Percentiles rank a stretch among this genome's conserved stretches.
Evolutionary conservation across 1,140 invertebrate genomes (phyloP).

Genomic region (Drosophila setifemur): DNA sequence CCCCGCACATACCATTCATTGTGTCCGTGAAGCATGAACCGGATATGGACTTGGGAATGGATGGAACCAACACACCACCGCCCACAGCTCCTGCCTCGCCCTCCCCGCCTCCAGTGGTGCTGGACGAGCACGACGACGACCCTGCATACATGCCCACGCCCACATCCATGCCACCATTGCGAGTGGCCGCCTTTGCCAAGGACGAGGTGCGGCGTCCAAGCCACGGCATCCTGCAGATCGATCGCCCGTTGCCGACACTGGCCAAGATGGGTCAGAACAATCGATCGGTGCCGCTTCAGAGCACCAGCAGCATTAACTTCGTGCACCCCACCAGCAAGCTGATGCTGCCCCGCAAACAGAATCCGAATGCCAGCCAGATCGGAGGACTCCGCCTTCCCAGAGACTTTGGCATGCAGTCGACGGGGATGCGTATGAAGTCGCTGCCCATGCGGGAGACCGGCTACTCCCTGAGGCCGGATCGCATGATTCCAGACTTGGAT

Average conservation of each 20-base stretch:
- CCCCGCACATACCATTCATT: constrained; percentile 52
- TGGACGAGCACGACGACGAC: constrained; percentile 3
- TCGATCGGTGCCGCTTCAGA: constrained; percentile 49
- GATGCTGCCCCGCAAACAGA: constrained; percentile 60
- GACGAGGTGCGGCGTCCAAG: constrained; percentile 18
- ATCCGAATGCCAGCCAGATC: not conserved
- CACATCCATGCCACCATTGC: constrained; percentile 40
- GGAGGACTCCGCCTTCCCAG: constrained; percentile 40
- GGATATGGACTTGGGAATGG: constrained; percentile 64
- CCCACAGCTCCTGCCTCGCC: constrained; percentile 65
- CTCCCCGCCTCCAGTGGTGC: constrained; percentile 31
- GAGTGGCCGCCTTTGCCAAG: constrained; percentile 50
- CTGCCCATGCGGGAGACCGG: constrained; percentile 65
- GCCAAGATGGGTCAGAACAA: constrained; percentile 18
- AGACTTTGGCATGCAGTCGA: constrained; percentile 50
- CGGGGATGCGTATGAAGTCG: constrained; percentile 51
- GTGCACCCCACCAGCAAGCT: constrained; percentile 61
- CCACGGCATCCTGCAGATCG: constrained; percentile 53
- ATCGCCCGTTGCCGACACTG: constrained; percentile 40
- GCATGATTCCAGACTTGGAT: constrained; percentile 63
- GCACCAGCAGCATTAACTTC: constrained; percentile 61
- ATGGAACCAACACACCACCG: constrained; percentile 54
- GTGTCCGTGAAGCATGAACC: constrained; percentile 64
- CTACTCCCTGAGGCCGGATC: constrained; percentile 61
- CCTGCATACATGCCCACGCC: not conserved